Conservation (phyloP, 2,888 invertebrate genomes). For the Drosophila helvetica region DNA sequence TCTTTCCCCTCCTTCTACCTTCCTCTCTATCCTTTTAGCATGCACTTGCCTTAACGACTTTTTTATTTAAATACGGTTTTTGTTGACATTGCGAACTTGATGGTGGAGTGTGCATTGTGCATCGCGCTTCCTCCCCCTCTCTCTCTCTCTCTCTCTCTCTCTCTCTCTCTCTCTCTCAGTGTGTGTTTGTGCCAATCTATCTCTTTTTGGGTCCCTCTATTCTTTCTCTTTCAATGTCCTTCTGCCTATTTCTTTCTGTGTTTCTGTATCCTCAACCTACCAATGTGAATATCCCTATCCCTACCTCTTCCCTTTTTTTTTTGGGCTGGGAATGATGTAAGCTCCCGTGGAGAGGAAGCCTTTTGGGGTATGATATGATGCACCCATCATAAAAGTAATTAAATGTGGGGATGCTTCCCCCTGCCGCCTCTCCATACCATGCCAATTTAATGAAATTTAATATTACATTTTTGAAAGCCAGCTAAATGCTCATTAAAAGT, state of each 20-base stretch:
- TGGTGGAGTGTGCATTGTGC: conserved; percentile 53
- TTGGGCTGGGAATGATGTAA: conserved; percentile 34
- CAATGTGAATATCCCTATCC: neutral
- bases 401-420: conserved; percentile 9
- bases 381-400: conserved; percentile 49
- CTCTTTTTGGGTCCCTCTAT: neutral
- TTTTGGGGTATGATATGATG: conserved; percentile 38
- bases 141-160: neutral
- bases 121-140: neutral
- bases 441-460: conserved; percentile 34
- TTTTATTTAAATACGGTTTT: conserved; percentile 76
- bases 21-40: conserved; percentile 38
- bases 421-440: conserved; percentile 14
- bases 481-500: conserved; percentile 77
- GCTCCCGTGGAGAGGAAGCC: conserved; percentile 27
- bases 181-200: too few species aligned
- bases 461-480: conserved; percentile 35
- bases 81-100: conserved; percentile 74
- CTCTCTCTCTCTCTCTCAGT: too few species aligned
- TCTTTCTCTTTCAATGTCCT: too few species aligned
- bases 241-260: neutral
- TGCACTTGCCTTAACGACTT: conserved; percentile 77
- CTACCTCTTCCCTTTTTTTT: conserved; percentile 12
- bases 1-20: conserved; percentile 2
- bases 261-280: neutral